phyloP scores from a whole-genome alignment of 1,140 invertebrate species.

The Chelonus insularis region DNA sequence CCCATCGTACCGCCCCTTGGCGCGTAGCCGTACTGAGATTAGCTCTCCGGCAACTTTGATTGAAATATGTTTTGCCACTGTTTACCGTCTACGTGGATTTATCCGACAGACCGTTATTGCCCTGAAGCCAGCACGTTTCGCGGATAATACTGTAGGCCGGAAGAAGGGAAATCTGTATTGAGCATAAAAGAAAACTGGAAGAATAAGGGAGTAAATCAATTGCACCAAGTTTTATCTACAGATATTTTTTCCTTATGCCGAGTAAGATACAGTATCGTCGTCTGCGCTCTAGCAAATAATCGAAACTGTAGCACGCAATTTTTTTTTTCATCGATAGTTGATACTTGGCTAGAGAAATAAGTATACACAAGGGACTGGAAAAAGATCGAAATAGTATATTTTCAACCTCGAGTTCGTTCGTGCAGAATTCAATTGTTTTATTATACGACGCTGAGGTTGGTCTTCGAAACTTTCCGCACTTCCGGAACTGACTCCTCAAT shows the following conservation, averaged over 20 bases:
- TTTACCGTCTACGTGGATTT: slow-evolving; percentile 43
- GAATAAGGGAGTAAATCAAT: not conserved
- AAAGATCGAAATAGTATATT: slow-evolving; percentile 19
- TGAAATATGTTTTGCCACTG: slow-evolving; percentile 50
- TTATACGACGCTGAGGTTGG: slow-evolving; percentile 29
- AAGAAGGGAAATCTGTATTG: slow-evolving; percentile 5
- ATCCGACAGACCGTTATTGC: slow-evolving; percentile 37
- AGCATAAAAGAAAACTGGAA: not conserved
- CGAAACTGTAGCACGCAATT: slow-evolving; percentile 7
- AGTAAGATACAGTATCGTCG: not conserved
- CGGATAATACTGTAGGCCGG: slow-evolving; percentile 29
- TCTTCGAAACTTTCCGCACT: slow-evolving; percentile 28
- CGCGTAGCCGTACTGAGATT: slow-evolving; percentile 38
- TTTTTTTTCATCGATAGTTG: slow-evolving; percentile 1
- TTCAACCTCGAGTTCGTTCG: slow-evolving; percentile 27
- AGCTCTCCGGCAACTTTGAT: slow-evolving; percentile 48
- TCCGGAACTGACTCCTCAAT: slow-evolving; percentile 1
- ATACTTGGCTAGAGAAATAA: not conserved
- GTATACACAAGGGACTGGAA: not conserved
- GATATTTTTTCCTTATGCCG: not conserved
- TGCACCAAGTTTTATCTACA: not conserved
- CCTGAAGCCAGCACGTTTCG: slow-evolving; percentile 26
- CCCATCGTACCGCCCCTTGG: not conserved
- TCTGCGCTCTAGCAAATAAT: not conserved
- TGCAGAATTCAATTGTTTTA: slow-evolving; percentile 36